phyloP scores from a whole-genome alignment of 2,797 vertebrate genomes.

The Adelosebastes latens region DNA sequence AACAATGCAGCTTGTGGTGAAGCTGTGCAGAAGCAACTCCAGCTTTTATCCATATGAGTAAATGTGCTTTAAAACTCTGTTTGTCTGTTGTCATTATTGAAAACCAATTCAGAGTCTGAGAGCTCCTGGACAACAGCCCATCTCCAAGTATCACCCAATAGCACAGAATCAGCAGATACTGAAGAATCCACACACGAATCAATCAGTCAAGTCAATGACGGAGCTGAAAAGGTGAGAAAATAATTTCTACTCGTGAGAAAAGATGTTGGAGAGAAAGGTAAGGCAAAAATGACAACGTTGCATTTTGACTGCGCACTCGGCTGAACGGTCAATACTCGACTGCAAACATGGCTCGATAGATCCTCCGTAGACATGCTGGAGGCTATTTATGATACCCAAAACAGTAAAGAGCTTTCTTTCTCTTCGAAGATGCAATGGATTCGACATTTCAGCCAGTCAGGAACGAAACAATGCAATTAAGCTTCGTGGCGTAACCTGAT shows the following conservation, averaged over 20 bases:
- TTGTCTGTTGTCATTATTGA: slow-evolving; percentile 2
- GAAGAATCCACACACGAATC: slow-evolving; percentile 9
- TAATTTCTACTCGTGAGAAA: neutral
- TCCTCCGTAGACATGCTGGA: neutral
- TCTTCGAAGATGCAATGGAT: neutral
- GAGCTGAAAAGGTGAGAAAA: slow-evolving; percentile 14
- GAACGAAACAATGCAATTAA: slow-evolving; percentile 66
- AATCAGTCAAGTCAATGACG: neutral
- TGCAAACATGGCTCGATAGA: neutral
- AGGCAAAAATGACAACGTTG: neutral
- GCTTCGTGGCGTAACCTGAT: slow-evolving; percentile 61
- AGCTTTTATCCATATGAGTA: neutral
- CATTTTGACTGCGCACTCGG: neutral
- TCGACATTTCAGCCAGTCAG: slow-evolving; percentile 31
- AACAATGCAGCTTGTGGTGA: neutral
- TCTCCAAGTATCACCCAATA: slow-evolving; percentile 26
- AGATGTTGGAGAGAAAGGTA: neutral
- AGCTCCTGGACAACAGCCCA: slow-evolving; percentile 4
- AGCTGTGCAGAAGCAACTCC: neutral
- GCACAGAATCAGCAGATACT: slow-evolving; percentile 14
- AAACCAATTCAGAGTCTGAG: slow-evolving; percentile 9
- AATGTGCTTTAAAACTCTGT: neutral
- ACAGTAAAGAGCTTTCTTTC: neutral
- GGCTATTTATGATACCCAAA: slow-evolving; percentile 9
- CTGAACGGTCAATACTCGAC: slow-evolving; percentile 1